These are phyloP conservation scores for Platycheirus rosarum DNA, from an alignment of 2,888 invertebrate species.

Conservation along the genomic window DNA sequence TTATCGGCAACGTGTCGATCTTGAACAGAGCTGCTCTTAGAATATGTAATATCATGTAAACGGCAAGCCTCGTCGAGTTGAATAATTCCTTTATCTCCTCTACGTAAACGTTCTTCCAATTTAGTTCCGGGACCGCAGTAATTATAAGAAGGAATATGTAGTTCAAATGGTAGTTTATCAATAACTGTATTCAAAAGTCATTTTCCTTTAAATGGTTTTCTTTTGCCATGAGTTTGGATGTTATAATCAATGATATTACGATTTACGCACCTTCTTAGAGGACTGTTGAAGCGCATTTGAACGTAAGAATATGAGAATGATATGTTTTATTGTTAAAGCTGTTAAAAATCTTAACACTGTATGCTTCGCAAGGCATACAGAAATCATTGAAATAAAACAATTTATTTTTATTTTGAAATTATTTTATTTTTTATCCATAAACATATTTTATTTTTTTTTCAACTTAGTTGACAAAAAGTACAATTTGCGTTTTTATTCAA, in stretches of 20 bases:
- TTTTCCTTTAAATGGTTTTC: background rate
- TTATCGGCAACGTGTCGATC: slow-evolving; percentile 32
- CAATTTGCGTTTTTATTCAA: too few relatives aligned
- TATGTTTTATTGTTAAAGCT: slow-evolving; percentile 7
- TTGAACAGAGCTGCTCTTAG: slow-evolving; percentile 7
- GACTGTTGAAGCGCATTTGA: slow-evolving; percentile 1
- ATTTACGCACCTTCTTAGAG: slow-evolving; percentile 1
- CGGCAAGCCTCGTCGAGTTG: slow-evolving; percentile 75
- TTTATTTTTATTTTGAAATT: too few relatives aligned
- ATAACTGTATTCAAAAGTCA: slow-evolving; percentile 52
- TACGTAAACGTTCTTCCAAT: slow-evolving; percentile 71
- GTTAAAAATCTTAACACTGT: slow-evolving; percentile 2
- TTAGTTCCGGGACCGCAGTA: slow-evolving; percentile 76
- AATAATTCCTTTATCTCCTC: slow-evolving; percentile 75
- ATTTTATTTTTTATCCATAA: too few relatives aligned
- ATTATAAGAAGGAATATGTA: slow-evolving; percentile 75
- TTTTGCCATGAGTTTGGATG: background rate
- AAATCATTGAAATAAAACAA: background rate
- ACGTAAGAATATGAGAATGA: background rate
- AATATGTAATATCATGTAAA: slow-evolving; percentile 60
- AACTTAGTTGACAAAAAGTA: too few relatives aligned
- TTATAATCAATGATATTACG: slow-evolving; percentile 11
- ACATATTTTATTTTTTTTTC: too few relatives aligned
- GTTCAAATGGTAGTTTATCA: slow-evolving; percentile 67
- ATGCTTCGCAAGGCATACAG: background rate